phyloP scores from a whole-genome alignment of 23 tunicate species.

The Trididemnum nubilum region DNA sequence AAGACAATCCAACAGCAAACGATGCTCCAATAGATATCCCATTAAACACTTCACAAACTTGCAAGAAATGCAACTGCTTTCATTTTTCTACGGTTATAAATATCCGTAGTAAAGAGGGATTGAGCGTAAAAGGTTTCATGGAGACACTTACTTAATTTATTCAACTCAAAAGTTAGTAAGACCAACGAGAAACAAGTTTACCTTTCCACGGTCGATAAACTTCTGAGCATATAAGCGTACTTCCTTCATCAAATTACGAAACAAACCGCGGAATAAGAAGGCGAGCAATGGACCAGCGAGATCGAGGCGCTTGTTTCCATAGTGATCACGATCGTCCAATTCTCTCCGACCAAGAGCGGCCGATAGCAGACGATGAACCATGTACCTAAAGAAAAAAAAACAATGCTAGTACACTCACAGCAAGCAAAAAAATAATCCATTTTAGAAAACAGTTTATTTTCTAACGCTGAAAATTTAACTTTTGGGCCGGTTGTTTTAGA shows the following conservation, averaged over 20 bases:
- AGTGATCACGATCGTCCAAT: slow-evolving; percentile 99
- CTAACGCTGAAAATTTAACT: no score
- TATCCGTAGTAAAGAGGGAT: no score
- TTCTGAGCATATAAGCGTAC: slow-evolving; percentile 98
- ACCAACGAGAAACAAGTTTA: slow-evolving; percentile 4
- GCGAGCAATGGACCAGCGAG: slow-evolving; percentile 99
- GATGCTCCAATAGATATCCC: no score
- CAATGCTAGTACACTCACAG: background rate
- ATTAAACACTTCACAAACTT: no score
- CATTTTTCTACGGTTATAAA: no score
- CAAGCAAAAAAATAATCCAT: background rate
- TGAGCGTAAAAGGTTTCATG: no score
- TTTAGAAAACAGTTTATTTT: no score
- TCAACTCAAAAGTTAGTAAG: no score
- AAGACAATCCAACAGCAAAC: no score
- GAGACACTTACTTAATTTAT: no score
- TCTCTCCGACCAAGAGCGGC: slow-evolving; percentile 98
- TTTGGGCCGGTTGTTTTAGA: no score
- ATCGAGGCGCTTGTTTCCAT: slow-evolving; percentile 98
- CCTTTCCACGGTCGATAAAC: slow-evolving; percentile 94
- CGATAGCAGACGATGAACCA: slow-evolving; percentile 92
- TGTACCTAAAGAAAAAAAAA: slow-evolving; percentile 51
- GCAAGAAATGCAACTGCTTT: no score
- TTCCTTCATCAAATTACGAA: slow-evolving; percentile 94
- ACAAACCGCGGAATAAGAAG: slow-evolving; percentile 93